Conservation (phyloP, 1,140 invertebrate species). For the Aleiodes sp. region DNA sequence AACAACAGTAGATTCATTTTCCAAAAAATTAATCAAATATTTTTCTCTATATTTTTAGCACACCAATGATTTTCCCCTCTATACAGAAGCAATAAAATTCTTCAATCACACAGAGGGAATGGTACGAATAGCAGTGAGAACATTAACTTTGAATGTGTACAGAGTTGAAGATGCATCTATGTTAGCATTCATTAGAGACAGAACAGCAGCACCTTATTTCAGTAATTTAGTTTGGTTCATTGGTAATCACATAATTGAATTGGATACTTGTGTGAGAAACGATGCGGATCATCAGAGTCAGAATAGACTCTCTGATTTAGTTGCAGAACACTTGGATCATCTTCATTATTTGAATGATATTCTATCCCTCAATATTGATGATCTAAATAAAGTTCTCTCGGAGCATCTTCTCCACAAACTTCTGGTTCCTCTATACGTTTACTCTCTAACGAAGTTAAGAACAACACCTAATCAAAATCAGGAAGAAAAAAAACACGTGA, state of each 20-base stretch:
- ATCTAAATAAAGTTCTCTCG: constrained; percentile 94
- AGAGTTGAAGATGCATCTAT: constrained; percentile 94
- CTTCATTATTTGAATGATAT: constrained; percentile 99
- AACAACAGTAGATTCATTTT: not conserved
- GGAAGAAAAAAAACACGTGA: constrained; percentile 66
- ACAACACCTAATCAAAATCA: constrained; percentile 55
- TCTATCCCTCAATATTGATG: constrained; percentile 88
- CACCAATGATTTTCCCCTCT: constrained; percentile 98
- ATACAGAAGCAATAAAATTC: constrained; percentile 99
- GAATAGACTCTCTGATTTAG: constrained; percentile 90
- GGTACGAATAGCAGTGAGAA: constrained; percentile 98
- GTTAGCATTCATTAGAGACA: constrained; percentile 93
- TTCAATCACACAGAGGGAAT: constrained; percentile 99
- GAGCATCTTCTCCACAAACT: constrained; percentile 94
- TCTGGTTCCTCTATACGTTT: constrained; percentile 93
- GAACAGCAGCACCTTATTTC: constrained; percentile 97
- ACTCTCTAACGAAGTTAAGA: constrained; percentile 76
- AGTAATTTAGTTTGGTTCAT: constrained; percentile 99
- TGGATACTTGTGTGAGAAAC: constrained; percentile 94
- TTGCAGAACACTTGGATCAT: constrained; percentile 97
- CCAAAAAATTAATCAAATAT: not conserved
- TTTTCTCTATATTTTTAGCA: constrained; percentile 74
- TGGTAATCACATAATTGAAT: constrained; percentile 95
- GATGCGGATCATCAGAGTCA: constrained; percentile 94
- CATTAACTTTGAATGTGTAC: constrained; percentile 97